Evolutionary conservation across 1,140 invertebrate genomes (phyloP), one percentile per base, ranked within the genome.

Genomic region (Ips nitidus): DNA sequence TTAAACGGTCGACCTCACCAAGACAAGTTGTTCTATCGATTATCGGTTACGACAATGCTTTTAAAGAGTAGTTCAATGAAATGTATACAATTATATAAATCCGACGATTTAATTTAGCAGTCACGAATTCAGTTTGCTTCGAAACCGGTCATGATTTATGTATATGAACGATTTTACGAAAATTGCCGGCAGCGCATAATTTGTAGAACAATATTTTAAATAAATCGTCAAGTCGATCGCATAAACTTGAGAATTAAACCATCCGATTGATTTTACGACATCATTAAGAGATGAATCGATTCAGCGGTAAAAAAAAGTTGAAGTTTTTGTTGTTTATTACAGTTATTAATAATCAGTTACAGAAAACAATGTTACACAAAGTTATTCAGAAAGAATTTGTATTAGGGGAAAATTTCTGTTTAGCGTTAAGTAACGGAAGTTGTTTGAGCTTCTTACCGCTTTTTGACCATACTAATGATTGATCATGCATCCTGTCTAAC

Each of bases 31-130:
- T 22, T 22, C 22, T 22, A 50, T 50, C 53, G 38, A 47, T 47
- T 61, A 47, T 61, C 45, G 45, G 59, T 8, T 36, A 61, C 41
- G 2, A 39, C 7, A 47, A 61, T 22, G 43, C 40, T 61, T 50
- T 47, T 61, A 22, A 22, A 22, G 59, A 61, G 41, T 36, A 61
- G 45, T 61, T 47, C 59, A 61, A 61, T 61, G 39, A 61, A 61
- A 61, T 61, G 50, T 61, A 61, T 47, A 61, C 42, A 61, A 61
- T 61, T 61, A 61, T 45, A 61, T 61, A 8, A 22, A n/a, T 45
- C 5, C 22, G 37, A 61, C 43, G 45, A 43, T 61, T 61, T 45
- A 45, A 38, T 36, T 61, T 61, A n/a, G 59, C 42, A 61, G 42
- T 61, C 59, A 47, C 42, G 43, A 39, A 45, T 47, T 47, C 22